phyloP scores from a whole-genome alignment of 2,113 vertebrate genomes.

The Plecotus auritus region DNA sequence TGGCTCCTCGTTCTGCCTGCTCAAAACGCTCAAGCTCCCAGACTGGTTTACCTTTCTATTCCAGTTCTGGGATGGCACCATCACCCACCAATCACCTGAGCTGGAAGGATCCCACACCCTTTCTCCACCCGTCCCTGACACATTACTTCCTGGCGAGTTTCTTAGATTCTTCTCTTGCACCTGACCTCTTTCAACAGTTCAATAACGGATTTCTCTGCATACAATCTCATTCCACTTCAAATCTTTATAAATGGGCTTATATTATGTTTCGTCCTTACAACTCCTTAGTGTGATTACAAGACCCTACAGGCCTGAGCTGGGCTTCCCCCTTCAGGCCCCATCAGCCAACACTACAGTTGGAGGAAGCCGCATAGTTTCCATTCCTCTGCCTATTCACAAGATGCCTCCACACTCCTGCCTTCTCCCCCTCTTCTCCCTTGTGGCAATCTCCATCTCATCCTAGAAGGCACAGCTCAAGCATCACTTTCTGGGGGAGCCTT shows the following conservation, averaged over 20 bases:
- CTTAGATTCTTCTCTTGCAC: background rate
- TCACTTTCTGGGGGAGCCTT: background rate
- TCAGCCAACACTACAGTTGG: background rate
- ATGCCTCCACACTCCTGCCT: background rate
- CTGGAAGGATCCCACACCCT: background rate
- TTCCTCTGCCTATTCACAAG: background rate
- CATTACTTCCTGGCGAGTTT: background rate
- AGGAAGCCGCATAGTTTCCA: background rate
- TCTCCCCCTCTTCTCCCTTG: rapidly evolving
- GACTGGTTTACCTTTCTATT: background rate
- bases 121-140: background rate
- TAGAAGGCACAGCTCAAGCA: background rate
- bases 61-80: background rate
- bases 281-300: background rate
- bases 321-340: background rate
- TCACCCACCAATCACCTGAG: background rate
- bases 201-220: background rate
- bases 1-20: background rate
- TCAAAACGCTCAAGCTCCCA: background rate
- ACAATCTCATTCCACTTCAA: background rate
- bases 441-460: too few species aligned
- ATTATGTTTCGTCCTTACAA: background rate
- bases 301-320: background rate
- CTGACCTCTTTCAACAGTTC: background rate
- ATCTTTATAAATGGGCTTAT: background rate